Evolutionary conservation across 2,888 invertebrate species (phyloP), one percentile per base, ranked within the genome.

Genomic region (Mesochorus sp.): DNA sequence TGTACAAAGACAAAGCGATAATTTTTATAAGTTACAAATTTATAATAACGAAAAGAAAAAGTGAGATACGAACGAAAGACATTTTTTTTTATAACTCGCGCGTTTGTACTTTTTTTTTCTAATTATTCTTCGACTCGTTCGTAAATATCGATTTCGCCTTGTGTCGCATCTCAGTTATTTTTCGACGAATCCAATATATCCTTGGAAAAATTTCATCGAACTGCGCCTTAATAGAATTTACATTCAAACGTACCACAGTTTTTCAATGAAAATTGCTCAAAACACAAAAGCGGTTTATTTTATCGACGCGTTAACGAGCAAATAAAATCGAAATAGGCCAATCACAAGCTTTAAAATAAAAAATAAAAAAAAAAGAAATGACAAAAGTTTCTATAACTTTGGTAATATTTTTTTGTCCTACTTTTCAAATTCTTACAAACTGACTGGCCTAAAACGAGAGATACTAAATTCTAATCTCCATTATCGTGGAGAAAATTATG

Each of bases 101-200:
- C 64, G 51, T 81, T 82, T 82, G 79, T 82, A 82, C 78, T 82
- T 64, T 66, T 51, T 21, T 66, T 6, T 2, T 12, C 37, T 12
- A 12, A 37, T 53, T 47, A 21, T 8, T 49, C 31, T 24, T 68
- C 1, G 14, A 14, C 26, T 55, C 34, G 44, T 55, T 6, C 12
- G 19, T 55, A 44, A 55, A 44, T 21, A 55, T 44, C 42, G 42
- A 31, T 55, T 55, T 31, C n/a, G 17, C n/a, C 21, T 49, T 44
- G 19, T 67, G 31, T 12, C 42, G 14, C 14, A 5, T 21, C 19
- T 19, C 53, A n/a, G 51, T 21, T 17, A 66, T 59, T 6, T 39
- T 10, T 21, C 39, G 14, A 17, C 17, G 26, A 39, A 24, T 51
- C 31, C n/a, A 14, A 17, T 26, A 8, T 17, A 8, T 12, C n/a